Conservation (phyloP, 2,113 vertebrate species). For the Nanger granti region DNA sequence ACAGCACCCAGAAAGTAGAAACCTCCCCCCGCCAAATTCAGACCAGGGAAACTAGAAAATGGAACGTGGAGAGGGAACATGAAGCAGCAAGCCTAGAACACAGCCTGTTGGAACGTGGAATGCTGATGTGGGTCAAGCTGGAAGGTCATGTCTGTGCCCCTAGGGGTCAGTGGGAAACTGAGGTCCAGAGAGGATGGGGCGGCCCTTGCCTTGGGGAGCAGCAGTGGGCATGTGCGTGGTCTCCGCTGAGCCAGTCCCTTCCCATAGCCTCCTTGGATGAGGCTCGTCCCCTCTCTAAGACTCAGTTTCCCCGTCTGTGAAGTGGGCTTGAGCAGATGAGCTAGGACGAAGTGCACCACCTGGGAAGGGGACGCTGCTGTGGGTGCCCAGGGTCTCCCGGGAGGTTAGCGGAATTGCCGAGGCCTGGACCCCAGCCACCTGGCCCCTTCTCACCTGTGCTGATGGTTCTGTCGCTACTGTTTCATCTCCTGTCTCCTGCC, state of each 20-base stretch:
- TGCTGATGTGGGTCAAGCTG: not conserved
- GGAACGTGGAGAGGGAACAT: no score
- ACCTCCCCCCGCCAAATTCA: rapidly evolving
- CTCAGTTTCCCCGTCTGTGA: not conserved
- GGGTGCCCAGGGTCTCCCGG: not conserved
- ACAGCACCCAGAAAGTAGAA: not conserved
- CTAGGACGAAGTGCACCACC: rapidly evolving
- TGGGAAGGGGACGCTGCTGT: not conserved
- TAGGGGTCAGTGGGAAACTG: not conserved
- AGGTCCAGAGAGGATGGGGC: not conserved
- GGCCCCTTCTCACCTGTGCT: not conserved
- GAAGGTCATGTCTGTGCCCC: not conserved
- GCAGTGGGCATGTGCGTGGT: rapidly evolving
- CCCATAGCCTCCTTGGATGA: not conserved
- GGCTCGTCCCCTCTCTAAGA: not conserved
- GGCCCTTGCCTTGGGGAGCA: not conserved
- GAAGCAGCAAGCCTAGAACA: not conserved
- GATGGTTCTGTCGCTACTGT: no score
- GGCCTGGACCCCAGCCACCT: rapidly evolving
- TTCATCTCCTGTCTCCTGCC: not conserved
- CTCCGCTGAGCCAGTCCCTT: not conserved
- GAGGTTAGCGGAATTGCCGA: not conserved
- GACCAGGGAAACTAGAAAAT: not conserved
- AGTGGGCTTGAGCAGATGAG: not conserved
- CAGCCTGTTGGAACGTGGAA: not conserved